A percentile compares a stretch with the other conserved stretches of the same genome.
phyloP scores from a whole-genome alignment of 2,113 vertebrate genomes.

The Xiphias gladius region DNA sequence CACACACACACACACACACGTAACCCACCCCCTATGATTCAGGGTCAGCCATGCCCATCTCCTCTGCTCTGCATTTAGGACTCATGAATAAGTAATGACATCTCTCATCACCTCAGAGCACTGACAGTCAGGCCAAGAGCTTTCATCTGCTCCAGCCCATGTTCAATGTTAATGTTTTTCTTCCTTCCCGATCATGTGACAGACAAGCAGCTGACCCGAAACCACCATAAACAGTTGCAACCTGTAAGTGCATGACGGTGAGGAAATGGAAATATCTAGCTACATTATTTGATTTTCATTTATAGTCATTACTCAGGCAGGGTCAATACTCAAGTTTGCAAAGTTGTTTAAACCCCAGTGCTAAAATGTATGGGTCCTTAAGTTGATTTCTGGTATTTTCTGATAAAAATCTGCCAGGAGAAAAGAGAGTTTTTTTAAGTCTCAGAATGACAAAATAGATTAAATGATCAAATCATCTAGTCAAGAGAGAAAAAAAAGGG shows the following conservation, averaged over 20 bases:
- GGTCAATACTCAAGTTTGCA: slow-evolving; percentile 16
- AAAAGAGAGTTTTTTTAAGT: not conserved
- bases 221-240: slow-evolving; percentile 74
- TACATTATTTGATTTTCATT: slow-evolving; percentile 69
- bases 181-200: slow-evolving; percentile 82
- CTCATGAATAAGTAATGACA: slow-evolving; percentile 84
- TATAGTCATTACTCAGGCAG: slow-evolving; percentile 34
- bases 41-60: slow-evolving; percentile 80
- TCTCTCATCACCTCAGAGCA: slow-evolving; percentile 78
- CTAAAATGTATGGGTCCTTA: not conserved
- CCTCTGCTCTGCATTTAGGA: slow-evolving; percentile 81
- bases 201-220: slow-evolving; percentile 84
- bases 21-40: slow-evolving; percentile 68
- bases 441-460: not conserved
- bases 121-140: slow-evolving; percentile 83
- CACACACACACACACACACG: slow-evolving; percentile 31
- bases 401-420: not conserved
- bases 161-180: slow-evolving; percentile 84
- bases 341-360: slow-evolving; percentile 25
- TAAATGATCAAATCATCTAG: not conserved
- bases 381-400: not conserved
- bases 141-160: slow-evolving; percentile 81
- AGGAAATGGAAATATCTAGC: slow-evolving; percentile 63
- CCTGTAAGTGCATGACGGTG: slow-evolving; percentile 65
- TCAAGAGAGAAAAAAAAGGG: not conserved